Conservation (phyloP, 1,140 invertebrate genomes). For the Diachasmimorpha longicaudata region DNA sequence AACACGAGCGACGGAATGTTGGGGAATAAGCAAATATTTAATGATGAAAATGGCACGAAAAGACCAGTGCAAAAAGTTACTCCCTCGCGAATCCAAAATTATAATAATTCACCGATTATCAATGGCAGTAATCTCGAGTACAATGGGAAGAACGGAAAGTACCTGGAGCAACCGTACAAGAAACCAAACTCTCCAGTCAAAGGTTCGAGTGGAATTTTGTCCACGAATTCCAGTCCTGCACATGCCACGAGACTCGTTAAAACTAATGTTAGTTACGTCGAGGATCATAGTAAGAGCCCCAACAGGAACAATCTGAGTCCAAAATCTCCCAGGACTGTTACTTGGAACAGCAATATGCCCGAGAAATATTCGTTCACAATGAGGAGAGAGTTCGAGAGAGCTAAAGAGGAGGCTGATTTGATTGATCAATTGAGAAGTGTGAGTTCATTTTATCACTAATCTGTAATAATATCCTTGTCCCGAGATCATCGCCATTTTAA, state of each 20-base stretch:
- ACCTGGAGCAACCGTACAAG: slow-evolving; percentile 65
- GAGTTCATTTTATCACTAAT: slow-evolving; percentile 48
- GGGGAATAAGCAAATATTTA: slow-evolving; percentile 49
- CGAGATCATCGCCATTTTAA: too few species aligned
- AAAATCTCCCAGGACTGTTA: slow-evolving; percentile 63
- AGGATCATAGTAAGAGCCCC: slow-evolving; percentile 36
- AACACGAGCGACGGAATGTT: slow-evolving; percentile 31
- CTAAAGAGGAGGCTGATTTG: slow-evolving; percentile 86
- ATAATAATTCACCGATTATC: slow-evolving; percentile 45
- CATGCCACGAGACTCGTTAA: slow-evolving; percentile 45
- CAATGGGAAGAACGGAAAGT: slow-evolving; percentile 52
- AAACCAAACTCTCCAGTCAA: slow-evolving; percentile 77
- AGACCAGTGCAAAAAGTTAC: slow-evolving; percentile 68
- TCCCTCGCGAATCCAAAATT: slow-evolving; percentile 59
- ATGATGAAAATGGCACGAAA: slow-evolving; percentile 55
- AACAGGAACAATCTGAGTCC: slow-evolving; percentile 53
- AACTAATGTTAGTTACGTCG: background rate
- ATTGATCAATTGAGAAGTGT: slow-evolving; percentile 84
- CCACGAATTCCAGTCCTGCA: slow-evolving; percentile 49
- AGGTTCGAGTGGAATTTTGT: slow-evolving; percentile 58
- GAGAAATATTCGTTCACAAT: slow-evolving; percentile 91
- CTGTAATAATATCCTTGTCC: background rate
- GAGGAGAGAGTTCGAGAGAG: slow-evolving; percentile 88
- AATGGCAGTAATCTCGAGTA: slow-evolving; percentile 60
- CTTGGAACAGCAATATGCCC: slow-evolving; percentile 75